Evolutionary conservation across 2,113 vertebrate genomes (phyloP).

Genomic region (Laticauda colubrina): DNA sequence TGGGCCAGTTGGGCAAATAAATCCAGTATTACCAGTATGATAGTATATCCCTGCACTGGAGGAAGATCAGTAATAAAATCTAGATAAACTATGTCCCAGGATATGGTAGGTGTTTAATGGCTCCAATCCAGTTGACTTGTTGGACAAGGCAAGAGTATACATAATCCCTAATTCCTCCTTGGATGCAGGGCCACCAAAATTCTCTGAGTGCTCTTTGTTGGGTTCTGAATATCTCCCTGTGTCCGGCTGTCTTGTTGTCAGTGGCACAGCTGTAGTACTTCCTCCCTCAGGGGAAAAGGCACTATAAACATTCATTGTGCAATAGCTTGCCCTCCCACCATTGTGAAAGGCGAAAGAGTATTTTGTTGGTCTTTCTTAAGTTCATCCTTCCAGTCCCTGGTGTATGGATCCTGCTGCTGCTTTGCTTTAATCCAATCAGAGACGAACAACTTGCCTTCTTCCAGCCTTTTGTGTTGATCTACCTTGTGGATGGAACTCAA

Average conservation of each 20-base stretch:
- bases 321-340: not conserved
- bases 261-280: not conserved
- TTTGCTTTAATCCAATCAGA: not conserved
- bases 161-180: not conserved
- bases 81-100: not conserved
- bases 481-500: not conserved
- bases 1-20: not conserved
- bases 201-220: not conserved
- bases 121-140: not conserved
- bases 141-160: not conserved
- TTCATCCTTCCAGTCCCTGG: not conserved
- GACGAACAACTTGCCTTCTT: not conserved
- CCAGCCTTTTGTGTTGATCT: not conserved
- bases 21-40: not conserved
- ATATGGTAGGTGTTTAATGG: not conserved
- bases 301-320: not conserved
- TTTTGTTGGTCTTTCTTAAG: not conserved
- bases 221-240: not conserved
- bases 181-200: not conserved
- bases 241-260: not conserved
- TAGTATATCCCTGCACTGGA: not conserved
- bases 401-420: not conserved
- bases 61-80: not conserved
- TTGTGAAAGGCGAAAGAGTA: not conserved
- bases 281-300: not conserved